phyloP scores from a whole-genome alignment of 2,797 vertebrate genomes.

The Morelia viridis region DNA sequence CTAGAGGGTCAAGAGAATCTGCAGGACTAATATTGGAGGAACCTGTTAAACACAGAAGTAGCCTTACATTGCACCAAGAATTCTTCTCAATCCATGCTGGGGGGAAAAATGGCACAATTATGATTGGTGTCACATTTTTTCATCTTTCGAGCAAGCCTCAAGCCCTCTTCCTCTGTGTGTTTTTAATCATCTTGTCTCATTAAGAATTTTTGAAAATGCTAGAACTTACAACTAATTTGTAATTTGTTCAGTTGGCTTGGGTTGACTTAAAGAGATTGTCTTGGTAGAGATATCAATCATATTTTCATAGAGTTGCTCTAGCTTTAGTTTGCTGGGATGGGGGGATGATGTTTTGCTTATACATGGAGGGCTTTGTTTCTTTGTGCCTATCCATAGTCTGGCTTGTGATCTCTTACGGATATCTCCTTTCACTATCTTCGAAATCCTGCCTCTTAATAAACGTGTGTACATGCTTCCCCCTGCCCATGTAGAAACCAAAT shows the following conservation, averaged over 20 bases:
- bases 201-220: background rate
- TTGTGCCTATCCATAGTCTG: background rate
- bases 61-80: background rate
- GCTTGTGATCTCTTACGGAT: background rate
- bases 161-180: background rate
- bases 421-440: background rate
- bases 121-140: background rate
- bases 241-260: background rate
- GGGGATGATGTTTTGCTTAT: background rate
- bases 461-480: background rate
- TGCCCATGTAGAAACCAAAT: background rate
- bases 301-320: background rate
- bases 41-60: background rate
- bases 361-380: background rate
- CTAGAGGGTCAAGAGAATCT: background rate
- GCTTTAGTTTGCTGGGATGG: background rate
- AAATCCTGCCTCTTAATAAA: background rate
- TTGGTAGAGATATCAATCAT: background rate
- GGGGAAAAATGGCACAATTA: background rate
- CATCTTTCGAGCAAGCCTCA: background rate
- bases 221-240: background rate
- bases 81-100: background rate
- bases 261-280: background rate
- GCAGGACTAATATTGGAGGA: background rate
- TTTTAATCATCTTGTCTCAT: background rate